A percentile compares a stretch with the other conserved stretches of the same genome.
Evolutionary conservation across 2,797 vertebrate genomes (phyloP).

Genomic region (Microhierax caerulescens): DNA sequence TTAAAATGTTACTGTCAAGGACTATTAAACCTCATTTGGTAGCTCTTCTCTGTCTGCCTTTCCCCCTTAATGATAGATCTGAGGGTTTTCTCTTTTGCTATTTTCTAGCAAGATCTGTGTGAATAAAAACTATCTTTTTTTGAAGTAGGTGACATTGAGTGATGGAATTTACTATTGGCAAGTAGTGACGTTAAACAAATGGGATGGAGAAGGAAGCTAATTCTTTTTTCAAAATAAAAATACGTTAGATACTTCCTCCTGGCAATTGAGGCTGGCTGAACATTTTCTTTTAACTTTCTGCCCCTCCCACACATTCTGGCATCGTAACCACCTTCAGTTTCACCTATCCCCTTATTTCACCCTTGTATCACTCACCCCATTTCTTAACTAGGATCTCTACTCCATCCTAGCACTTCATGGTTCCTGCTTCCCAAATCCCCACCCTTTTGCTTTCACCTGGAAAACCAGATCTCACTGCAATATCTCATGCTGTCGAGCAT

Average conservation of each 20-base stretch:
- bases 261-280: not conserved
- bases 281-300: not conserved
- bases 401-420: rapidly evolving
- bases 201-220: not conserved
- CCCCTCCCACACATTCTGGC: not conserved
- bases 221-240: not conserved
- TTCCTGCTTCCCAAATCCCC: not conserved
- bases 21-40: not conserved
- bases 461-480: not conserved
- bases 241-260: not conserved
- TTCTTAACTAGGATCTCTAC: not conserved
- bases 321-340: not conserved
- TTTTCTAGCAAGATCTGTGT: not conserved
- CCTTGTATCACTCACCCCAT: not conserved
- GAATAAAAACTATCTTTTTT: not conserved
- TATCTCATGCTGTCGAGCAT: not conserved
- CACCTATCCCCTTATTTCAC: not conserved
- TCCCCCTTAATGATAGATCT: not conserved
- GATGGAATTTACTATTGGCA: not conserved
- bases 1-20: not conserved
- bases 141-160: not conserved
- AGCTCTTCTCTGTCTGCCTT: not conserved
- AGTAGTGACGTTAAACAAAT: not conserved
- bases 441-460: not conserved
- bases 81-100: not conserved